Conservation (phyloP, 2,888 invertebrate genomes). For the Tachystola acroxantha region DNA sequence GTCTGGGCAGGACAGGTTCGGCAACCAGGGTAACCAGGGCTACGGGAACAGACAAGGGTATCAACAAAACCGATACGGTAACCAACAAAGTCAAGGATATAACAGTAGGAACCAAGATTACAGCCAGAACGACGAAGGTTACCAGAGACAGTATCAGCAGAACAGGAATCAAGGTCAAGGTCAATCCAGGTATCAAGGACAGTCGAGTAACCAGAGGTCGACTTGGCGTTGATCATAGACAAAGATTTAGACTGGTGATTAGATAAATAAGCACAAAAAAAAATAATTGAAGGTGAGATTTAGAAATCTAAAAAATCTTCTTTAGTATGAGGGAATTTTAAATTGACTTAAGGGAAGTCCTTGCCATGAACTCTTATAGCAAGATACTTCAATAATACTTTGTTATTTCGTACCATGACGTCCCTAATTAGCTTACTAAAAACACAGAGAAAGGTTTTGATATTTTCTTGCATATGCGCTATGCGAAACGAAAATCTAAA, state of each 20-base stretch:
- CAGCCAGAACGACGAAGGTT: slow-evolving; percentile 17
- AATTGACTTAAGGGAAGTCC: no score
- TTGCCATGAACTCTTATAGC: no score
- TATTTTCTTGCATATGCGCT: no score
- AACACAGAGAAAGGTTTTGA: no score
- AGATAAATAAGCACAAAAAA: background rate
- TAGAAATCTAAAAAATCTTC: slow-evolving; percentile 1
- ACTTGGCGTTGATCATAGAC: slow-evolving; percentile 5
- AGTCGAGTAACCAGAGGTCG: slow-evolving; percentile 1
- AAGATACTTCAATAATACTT: no score
- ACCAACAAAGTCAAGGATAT: slow-evolving; percentile 18
- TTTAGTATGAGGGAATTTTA: no score
- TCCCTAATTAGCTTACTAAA: no score
- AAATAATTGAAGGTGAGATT: background rate
- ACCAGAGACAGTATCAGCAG: slow-evolving; percentile 16
- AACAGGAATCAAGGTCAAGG: slow-evolving; percentile 18
- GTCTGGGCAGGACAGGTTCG: slow-evolving; percentile 11
- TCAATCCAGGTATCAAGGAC: slow-evolving; percentile 3
- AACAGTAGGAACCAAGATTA: slow-evolving; percentile 13
- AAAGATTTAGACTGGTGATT: background rate
- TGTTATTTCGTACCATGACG: no score
- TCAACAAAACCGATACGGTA: slow-evolving; percentile 11
- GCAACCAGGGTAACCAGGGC: slow-evolving; percentile 13
- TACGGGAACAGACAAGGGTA: slow-evolving; percentile 19
- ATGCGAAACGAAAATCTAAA: no score